A percentile compares a stretch with the other conserved stretches of the same genome.
Conservation (phyloP, 30 jellyfish, hydroid and myxozoan species). For the Haliclystus octoradiatus region DNA sequence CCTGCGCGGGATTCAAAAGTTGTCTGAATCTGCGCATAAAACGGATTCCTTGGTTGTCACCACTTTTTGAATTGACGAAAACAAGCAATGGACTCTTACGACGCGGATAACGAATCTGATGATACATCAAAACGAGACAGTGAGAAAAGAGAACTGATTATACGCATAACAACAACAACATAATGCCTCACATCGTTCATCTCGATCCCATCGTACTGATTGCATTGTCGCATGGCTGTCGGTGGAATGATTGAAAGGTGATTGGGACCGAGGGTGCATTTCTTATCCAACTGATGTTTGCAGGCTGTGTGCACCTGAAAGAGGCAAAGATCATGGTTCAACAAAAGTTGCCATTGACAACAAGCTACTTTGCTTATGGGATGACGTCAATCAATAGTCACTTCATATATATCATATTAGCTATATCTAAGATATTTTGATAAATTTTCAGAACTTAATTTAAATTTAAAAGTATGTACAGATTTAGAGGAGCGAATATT, state of each 20-base stretch:
- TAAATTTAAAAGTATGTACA: too few relatives aligned
- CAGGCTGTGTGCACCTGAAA: conserved; percentile 77
- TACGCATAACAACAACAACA: background rate
- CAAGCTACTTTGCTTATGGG: too few relatives aligned
- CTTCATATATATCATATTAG: too few relatives aligned
- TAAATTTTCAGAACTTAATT: too few relatives aligned
- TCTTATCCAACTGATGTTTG: conserved; percentile 45
- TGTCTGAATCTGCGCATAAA: conserved; percentile 89
- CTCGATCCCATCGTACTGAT: background rate
- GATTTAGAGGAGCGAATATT: too few relatives aligned
- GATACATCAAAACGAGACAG: background rate
- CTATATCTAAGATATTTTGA: too few relatives aligned
- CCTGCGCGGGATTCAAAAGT: conserved; percentile 92
- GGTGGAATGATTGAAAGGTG: conserved; percentile 76
- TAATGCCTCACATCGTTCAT: background rate
- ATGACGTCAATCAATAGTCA: too few relatives aligned
- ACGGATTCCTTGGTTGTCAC: conserved; percentile 93
- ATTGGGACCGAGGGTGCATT: conserved; percentile 78
- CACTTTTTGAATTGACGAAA: conserved; percentile 97
- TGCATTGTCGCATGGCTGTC: conserved; percentile 42
- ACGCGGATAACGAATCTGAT: conserved; percentile 19
- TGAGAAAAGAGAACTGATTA: background rate
- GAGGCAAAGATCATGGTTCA: too few relatives aligned
- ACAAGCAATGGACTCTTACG: conserved; percentile 82
- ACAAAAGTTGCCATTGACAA: too few relatives aligned